These are phyloP conservation scores for Acrocephalus arundinaceus DNA, from an alignment of 2,113 vertebrate genomes.

Conservation along the genomic window DNA sequence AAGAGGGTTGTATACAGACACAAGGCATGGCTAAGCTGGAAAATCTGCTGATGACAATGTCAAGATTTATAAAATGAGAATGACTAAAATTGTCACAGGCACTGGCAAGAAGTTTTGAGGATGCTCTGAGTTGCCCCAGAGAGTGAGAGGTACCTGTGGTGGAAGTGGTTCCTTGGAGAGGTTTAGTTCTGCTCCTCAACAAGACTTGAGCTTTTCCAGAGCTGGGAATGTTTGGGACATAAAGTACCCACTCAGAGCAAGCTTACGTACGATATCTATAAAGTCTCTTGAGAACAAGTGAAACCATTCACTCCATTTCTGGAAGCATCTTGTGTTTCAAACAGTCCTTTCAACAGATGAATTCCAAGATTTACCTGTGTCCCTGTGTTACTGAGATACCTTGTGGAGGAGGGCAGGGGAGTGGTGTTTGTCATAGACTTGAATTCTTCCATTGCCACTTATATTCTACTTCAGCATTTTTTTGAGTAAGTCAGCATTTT, in stretches of 20 bases:
- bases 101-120: neutral
- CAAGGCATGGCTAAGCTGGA: neutral
- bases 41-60: neutral
- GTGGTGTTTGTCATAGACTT: neutral
- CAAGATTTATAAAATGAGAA: neutral
- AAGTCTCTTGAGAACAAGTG: neutral
- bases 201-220: neutral
- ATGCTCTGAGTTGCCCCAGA: neutral
- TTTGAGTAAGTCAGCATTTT: neutral
- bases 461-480: neutral
- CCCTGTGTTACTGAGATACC: neutral
- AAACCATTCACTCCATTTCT: neutral
- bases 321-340: neutral
- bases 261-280: fast-evolving
- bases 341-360: neutral
- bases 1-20: neutral
- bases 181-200: neutral
- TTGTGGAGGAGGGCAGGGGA: neutral
- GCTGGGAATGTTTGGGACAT: neutral
- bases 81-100: neutral
- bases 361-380: neutral
- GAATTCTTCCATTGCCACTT: neutral
- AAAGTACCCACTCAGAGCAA: neutral
- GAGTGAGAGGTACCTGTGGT: neutral
- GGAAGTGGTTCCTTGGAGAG: neutral